These are phyloP conservation scores for Tiliqua scincoides DNA, from an alignment of 2,113 vertebrate genomes.

Conservation along the genomic window DNA sequence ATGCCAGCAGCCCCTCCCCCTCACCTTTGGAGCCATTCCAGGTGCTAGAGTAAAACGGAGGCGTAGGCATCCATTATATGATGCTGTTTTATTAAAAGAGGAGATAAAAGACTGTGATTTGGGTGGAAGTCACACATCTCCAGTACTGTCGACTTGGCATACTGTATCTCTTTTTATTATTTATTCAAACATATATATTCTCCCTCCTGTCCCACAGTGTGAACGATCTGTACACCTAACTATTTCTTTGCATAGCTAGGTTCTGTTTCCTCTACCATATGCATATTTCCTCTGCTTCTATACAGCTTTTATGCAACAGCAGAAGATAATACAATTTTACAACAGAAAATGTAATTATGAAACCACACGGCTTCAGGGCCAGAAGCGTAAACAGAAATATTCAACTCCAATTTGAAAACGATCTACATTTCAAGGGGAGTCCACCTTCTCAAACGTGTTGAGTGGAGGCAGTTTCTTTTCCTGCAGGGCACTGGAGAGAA, in stretches of 20 bases:
- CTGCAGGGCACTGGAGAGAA: too few relatives aligned
- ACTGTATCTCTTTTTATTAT: too few relatives aligned
- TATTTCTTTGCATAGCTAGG: neutral
- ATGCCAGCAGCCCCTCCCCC: too few relatives aligned
- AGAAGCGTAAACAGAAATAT: neutral
- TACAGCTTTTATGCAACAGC: neutral
- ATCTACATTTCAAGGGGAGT: neutral
- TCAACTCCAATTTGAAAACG: neutral
- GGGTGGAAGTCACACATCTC: neutral
- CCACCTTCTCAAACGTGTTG: neutral
- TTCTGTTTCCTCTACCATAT: neutral
- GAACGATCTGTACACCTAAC: neutral
- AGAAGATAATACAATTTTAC: neutral
- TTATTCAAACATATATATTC: too few relatives aligned
- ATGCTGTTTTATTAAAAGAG: neutral
- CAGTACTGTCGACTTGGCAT: neutral
- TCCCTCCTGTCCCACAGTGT: too few relatives aligned
- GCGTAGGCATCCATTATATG: too few relatives aligned
- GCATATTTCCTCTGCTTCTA: neutral
- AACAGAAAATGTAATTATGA: neutral
- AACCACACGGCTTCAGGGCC: neutral
- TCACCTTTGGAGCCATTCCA: too few relatives aligned
- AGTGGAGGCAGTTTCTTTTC: neutral
- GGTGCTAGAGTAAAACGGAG: too few relatives aligned
- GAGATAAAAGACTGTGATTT: neutral